Base-by-base conservation (phyloP, 2,797 vertebrate genomes). In the Argya squamiceps region DNA sequence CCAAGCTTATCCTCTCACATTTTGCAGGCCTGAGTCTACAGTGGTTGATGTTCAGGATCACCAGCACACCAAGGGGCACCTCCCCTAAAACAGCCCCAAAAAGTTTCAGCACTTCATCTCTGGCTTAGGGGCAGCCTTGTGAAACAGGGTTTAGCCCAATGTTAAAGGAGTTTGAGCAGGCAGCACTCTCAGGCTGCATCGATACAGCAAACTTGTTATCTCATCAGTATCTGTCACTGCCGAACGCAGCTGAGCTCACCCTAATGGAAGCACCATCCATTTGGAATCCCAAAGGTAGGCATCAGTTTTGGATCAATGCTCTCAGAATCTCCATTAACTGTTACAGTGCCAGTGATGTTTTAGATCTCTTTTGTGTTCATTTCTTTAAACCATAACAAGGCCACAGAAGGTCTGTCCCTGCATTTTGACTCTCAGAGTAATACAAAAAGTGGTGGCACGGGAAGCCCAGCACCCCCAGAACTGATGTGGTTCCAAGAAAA, bases 221-320 rank as follows among this genome's bases (percentile, higher is more conserved):
- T 87, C 94, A 90, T 96, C 95, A 76, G 92, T 93, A 92, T 32
- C 79, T 91, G 88, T 88, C 93, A 89, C 0, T 4, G 88, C 69
- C 9, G 4, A 70, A 47, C 13, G 1, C 88, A 53, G 79, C 82
- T 65, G 76, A 92, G 87, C 85, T 36, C 5, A 53, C 84, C 0
- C 0, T 86, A 93, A 95, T 68, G 76, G 92, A 81, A 89, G 71
- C 18, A 2, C 76, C 70, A 49, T 87, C 91, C 95, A 92, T 97
- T 91, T 89, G 90, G 84, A 89, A 81, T 92, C 92, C 87, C 95
- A 91, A 47, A 65, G 94, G 91, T 5, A 79, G 85, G 30, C 81
- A 53, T 52, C 41, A 21, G n/a, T 43, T 89, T 76, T 30, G 84
- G 92, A 96, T 96, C 94, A 67, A 95, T 91, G 93, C 82, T 73